These are phyloP conservation scores for Epinotia bilunana DNA, from an alignment of 2,888 invertebrate genomes.

Conservation along the genomic window DNA sequence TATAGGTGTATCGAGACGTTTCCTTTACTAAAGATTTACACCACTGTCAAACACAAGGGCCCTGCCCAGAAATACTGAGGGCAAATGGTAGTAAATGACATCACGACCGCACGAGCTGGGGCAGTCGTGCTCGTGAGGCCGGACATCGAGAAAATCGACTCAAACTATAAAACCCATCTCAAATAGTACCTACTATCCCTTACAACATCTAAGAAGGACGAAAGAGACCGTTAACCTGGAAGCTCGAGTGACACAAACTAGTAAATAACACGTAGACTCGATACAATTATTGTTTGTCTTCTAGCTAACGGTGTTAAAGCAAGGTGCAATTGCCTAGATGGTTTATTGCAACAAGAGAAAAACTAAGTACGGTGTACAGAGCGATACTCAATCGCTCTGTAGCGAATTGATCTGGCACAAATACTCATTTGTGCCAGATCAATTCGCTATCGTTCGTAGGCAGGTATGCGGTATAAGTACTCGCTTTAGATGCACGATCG, in stretches of 20 bases:
- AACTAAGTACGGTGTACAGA: constrained; percentile 16
- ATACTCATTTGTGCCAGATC: constrained; percentile 21
- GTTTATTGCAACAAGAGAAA: constrained; percentile 36
- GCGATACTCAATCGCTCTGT: too few species aligned
- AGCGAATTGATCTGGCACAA: too few species aligned
- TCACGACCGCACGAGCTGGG: constrained; percentile 65
- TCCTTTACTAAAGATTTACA: background rate
- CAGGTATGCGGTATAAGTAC: background rate
- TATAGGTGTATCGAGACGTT: background rate
- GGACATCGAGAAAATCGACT: constrained; percentile 60
- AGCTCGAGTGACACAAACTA: constrained; percentile 25
- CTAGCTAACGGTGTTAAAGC: constrained; percentile 34
- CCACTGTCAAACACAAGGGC: constrained; percentile 3
- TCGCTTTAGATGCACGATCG: background rate
- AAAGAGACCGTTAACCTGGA: constrained; percentile 24
- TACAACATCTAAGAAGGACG: background rate
- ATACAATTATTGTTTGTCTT: constrained; percentile 43
- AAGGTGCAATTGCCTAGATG: constrained; percentile 28
- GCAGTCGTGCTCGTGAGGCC: constrained; percentile 70
- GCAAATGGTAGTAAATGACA: constrained; percentile 52
- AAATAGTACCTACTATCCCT: constrained; percentile 21
- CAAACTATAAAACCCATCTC: constrained; percentile 40
- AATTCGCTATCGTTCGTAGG: constrained; percentile 2
- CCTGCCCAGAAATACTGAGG: constrained; percentile 4
- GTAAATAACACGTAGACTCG: constrained; percentile 39